Evolutionary conservation across 2,113 vertebrate species (phyloP), one percentile per base, ranked within the genome.

Genomic region (Solenodon paradoxus): DNA sequence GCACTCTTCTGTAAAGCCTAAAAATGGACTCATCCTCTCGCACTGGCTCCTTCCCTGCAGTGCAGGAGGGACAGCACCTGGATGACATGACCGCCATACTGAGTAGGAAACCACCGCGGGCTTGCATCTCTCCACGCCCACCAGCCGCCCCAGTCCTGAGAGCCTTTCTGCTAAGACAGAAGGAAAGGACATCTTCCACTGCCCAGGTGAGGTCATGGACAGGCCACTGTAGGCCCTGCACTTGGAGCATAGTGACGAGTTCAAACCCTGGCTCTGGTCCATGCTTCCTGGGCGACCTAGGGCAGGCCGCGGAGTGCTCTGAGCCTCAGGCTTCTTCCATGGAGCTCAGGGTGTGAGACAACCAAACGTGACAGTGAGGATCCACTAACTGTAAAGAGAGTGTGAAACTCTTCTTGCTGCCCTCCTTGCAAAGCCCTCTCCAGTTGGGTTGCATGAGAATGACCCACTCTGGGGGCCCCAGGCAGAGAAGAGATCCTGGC

Each of bases 81-180:
- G 96, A 97, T 55, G 98, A 92, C 0, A 98, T 99, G 95, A 99
- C 99, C 92, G 99, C 99, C 35, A 98, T 99, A 88, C 98, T 99
- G 55, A 99, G 99, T 99, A 98, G 97, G 99, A 99, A 97, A 42
- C 66, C 20, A 35, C n/a, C 10, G 3, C 57, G 30, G 66, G 1
- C 55, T 84, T 42, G 28, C 24, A 11, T 53, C 16, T 71, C 42
- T 68, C 45, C 30, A 0, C 51, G 19, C 3, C 63, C 32, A 0
- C 53, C 35, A 47, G 40, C n/a, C 5, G 0, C 38, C 45, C 16
- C 1, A 17, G 12, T 66, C 79, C 9, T 30, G 42, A 86, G 68
- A 90, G 16, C n/a, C 35, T 80, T 20, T 71, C 19, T 17, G 87
- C 57, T 64, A n/a, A 74, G 53, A 85, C 68, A 92, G 32, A 22